Percentiles rank a stretch among this genome's conserved stretches.
Conservation (phyloP, 2,113 vertebrate species). For the Cettia cetti region DNA sequence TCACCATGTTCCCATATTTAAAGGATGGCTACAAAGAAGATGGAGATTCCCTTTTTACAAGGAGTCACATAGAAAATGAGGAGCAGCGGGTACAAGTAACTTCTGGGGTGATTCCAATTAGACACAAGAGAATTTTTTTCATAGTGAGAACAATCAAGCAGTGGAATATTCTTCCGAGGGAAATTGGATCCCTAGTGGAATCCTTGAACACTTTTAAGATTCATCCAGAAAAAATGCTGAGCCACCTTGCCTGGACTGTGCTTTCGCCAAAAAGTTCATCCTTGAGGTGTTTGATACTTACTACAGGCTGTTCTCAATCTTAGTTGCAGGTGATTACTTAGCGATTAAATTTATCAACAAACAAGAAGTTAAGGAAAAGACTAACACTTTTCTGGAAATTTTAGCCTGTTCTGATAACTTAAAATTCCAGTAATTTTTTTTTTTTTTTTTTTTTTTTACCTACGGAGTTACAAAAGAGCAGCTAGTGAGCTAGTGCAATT, state of each 20-base stretch:
- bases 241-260: fast-evolving
- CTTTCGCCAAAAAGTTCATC: background rate
- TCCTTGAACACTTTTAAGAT: background rate
- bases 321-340: background rate
- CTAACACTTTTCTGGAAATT: background rate
- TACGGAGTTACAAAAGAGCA: background rate
- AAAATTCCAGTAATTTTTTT: background rate
- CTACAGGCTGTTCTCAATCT: background rate
- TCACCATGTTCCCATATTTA: background rate
- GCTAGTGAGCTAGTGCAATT: too few species aligned
- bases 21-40: background rate
- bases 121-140: background rate
- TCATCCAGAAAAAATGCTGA: background rate
- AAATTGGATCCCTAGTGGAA: background rate
- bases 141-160: background rate
- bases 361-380: background rate
- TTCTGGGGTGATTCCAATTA: background rate
- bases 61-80: background rate
- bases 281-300: background rate
- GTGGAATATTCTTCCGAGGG: background rate
- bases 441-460: background rate
- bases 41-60: background rate
- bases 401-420: background rate
- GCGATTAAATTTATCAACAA: background rate
- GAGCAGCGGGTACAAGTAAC: background rate